Evolutionary conservation across 2,797 vertebrate genomes (phyloP).

Genomic region (Leptoclinus maculatus): DNA sequence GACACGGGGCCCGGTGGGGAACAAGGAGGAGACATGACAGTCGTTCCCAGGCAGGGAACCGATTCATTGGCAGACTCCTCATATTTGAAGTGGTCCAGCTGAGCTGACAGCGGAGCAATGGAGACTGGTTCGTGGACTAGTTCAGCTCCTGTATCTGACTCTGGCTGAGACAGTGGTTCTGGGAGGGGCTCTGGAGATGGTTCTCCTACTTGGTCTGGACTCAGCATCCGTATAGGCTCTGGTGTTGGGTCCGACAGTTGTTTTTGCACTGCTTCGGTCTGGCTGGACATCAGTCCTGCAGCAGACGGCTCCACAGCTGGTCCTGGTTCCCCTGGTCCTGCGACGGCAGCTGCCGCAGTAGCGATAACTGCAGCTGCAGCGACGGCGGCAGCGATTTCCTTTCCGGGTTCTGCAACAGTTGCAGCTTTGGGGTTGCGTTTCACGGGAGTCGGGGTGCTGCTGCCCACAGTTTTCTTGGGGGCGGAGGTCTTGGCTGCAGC

Average conservation of each 20-base stretch:
- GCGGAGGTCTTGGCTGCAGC: conserved; percentile 72
- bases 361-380: conserved; percentile 59
- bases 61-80: conserved; percentile 55
- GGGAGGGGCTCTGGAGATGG: conserved; percentile 18
- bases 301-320: conserved; percentile 15
- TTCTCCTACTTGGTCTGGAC: background rate
- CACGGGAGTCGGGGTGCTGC: conserved; percentile 83
- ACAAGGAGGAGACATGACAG: conserved; percentile 84
- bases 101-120: conserved; percentile 50
- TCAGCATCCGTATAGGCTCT: conserved; percentile 35
- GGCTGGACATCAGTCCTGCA: conserved; percentile 17
- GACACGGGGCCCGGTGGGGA: conserved; percentile 73
- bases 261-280: conserved; percentile 6
- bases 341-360: conserved; percentile 45
- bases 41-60: conserved; percentile 78
- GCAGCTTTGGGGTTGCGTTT: conserved; percentile 81
- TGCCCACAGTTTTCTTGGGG: conserved; percentile 84
- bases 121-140: conserved; percentile 22
- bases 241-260: conserved; percentile 10
- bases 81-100: conserved; percentile 65
- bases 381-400: conserved; percentile 49
- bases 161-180: conserved; percentile 25
- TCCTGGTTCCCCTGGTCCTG: conserved; percentile 36
- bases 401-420: conserved; percentile 45
- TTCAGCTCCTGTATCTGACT: conserved; percentile 20